phyloP scores from a whole-genome alignment of 2,888 invertebrate species.

The Orchesella flavescens region DNA sequence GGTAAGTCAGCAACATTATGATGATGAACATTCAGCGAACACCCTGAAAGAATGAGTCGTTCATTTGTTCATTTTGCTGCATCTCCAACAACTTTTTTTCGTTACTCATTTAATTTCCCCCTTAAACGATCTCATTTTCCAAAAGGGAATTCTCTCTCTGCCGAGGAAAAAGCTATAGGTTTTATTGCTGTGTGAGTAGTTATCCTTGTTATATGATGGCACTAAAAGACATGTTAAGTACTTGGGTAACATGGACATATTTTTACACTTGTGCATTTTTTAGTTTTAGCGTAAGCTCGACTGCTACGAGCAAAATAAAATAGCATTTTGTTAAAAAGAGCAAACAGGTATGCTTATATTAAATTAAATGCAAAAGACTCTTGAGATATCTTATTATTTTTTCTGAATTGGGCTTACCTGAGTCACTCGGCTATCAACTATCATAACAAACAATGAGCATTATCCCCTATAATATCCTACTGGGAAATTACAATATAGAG shows the following conservation, averaged over 20 bases:
- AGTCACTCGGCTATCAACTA: slow-evolving; percentile 14
- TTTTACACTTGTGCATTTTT: background rate
- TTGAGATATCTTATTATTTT: slow-evolving; percentile 33
- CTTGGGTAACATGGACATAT: background rate
- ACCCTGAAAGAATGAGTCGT: no score
- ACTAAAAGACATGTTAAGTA: background rate
- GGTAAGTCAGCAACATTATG: no score
- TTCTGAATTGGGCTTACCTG: background rate
- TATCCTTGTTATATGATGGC: background rate
- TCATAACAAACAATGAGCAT: slow-evolving; percentile 44
- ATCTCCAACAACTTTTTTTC: background rate
- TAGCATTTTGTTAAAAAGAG: background rate
- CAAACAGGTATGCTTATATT: background rate
- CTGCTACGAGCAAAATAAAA: background rate
- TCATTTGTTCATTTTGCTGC: no score
- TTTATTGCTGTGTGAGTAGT: background rate
- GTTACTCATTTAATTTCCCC: slow-evolving; percentile 49
- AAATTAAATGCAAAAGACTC: background rate
- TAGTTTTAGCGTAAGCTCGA: background rate
- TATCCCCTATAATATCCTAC: slow-evolving; percentile 26
- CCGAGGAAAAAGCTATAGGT: background rate
- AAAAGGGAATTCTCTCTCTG: slow-evolving; percentile 26
- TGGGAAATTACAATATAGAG: slow-evolving; percentile 23
- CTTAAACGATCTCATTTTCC: slow-evolving; percentile 50
- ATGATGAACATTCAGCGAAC: no score